phyloP scores from a whole-genome alignment of 2,113 vertebrate genomes.

The Aspiorhynchus laticeps region DNA sequence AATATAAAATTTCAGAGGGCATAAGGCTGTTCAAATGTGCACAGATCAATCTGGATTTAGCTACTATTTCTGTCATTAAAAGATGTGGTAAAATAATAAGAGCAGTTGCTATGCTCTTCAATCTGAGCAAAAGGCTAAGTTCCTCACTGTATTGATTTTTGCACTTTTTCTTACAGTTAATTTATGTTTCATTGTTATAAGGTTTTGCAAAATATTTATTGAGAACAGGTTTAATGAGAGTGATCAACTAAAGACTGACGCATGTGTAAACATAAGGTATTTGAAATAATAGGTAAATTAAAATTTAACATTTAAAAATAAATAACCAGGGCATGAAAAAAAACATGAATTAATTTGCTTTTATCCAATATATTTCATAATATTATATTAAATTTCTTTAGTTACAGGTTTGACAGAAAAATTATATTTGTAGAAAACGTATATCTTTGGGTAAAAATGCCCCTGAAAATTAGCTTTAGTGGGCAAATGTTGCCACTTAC shows the following conservation, averaged over 20 bases:
- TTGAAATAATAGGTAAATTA: neutral
- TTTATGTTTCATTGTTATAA: neutral
- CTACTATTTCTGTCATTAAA: neutral
- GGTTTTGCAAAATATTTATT: neutral
- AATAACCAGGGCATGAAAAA: neutral
- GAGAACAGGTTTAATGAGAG: neutral
- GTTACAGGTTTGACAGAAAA: neutral
- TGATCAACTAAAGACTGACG: neutral
- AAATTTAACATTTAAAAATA: neutral
- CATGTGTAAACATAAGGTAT: neutral
- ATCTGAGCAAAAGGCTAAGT: neutral
- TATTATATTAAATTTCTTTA: neutral
- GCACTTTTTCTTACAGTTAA: neutral
- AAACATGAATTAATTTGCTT: neutral
- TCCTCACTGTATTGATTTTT: neutral
- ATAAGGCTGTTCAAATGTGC: neutral
- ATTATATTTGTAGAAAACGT: neutral
- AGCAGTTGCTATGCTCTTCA: neutral
- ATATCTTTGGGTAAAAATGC: neutral
- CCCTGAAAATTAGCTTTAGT: neutral
- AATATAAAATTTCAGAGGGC: neutral
- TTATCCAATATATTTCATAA: neutral
- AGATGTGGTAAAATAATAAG: neutral
- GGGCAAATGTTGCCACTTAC: neutral
- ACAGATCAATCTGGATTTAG: neutral